Base-by-base conservation (phyloP, 2,888 invertebrate genomes). In the Eupithecia subfuscata region DNA sequence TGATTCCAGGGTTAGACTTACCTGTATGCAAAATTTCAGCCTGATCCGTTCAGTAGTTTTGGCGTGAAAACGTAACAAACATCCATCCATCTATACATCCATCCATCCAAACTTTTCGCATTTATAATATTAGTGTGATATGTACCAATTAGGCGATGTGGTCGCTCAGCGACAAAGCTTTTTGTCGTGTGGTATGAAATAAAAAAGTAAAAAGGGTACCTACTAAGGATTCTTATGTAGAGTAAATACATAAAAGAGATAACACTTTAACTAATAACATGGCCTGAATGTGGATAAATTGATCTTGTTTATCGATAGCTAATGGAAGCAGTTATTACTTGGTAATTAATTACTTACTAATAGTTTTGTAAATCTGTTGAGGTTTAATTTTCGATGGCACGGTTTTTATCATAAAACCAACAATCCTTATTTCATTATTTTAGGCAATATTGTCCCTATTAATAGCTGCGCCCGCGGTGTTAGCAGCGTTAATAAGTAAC, bases 351-450 rank as follows among this genome's bases (percentile, higher is more conserved):
- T 60, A 14, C 60, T 25, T 60, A 25, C 12, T 60, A 25, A 25
- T 60, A 1, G 60, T 14, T 60, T 60, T 25, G 12, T 60, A 60
- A 60, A 25, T 60, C 25, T 12, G 5, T 60, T 60, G 60, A 25
- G 60, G 22, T 60, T 60, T 60, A 12, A 60, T 22, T 56, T 60
- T 60, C 60, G 60, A 25, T 60, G 60, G 25, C 22, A 60, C 60
- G 6, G 14, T 60, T 60, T 60, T 25, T 60, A 14, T 60, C 14
- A 25, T 14, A 25, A 60, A 22, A 4, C 22, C 12, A 56, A 56
- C 22, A 22, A 56, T 56, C 11, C 11, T 22, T 11, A 22, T 22
- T 56, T 56, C 4, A 22, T 52, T 22, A 56, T 6, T 22, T 22
- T 12, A 12, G 3, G 56, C 12, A 56, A 22, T 5, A 52, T n/a